Base-by-base conservation (phyloP, 2,888 invertebrate genomes). In the Ferdinandea cuprea region DNA sequence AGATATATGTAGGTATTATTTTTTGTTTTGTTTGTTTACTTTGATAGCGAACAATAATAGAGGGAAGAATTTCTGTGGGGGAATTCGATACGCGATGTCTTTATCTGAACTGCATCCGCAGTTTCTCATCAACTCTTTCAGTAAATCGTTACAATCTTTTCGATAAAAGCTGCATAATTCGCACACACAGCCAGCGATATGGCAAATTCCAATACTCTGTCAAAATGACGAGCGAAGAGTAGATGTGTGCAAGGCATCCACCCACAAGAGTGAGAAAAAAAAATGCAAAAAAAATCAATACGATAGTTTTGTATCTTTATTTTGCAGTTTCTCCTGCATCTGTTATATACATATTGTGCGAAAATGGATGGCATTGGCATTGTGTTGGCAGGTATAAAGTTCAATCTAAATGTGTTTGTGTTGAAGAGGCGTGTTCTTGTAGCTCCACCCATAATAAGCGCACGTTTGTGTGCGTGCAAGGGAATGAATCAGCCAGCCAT, bases 81-180 rank as follows among this genome's bases (percentile, higher is more conserved):
- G 74, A 85, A 85, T 71, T 56, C 71, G 66, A 85, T 85, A 80
- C 59, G 72, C 83, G 83, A 68, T 80, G 84, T 79, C 69, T 76
- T 80, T 85, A 85, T 85, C 84, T 80, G 80, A 85, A 85, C 74
- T 85, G 84, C 84, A 85, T 85, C 80, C 74, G 71, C 84, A 84
- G 84, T 85, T 85, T 74, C 80, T 68, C 84, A 79, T 85, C 80
- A 85, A 85, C 80, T 80, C 80, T 79, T 80, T 85, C 66, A 66
- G 79, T 78, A 84, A 79, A 84, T 84, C 83, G 78, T 69, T 72
- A 63, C 83, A 83, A 83, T 78, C 78, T 74, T 66, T 76, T 52
- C 69, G 74, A 84, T 84, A 84, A 85, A 85, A 84, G 74, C 80
- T 85, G 84, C 84, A 85, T 74, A 79, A 85, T 46, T 59, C 63